Base-by-base conservation (phyloP, 2,888 invertebrate genomes). In the Drosophila recens region DNA sequence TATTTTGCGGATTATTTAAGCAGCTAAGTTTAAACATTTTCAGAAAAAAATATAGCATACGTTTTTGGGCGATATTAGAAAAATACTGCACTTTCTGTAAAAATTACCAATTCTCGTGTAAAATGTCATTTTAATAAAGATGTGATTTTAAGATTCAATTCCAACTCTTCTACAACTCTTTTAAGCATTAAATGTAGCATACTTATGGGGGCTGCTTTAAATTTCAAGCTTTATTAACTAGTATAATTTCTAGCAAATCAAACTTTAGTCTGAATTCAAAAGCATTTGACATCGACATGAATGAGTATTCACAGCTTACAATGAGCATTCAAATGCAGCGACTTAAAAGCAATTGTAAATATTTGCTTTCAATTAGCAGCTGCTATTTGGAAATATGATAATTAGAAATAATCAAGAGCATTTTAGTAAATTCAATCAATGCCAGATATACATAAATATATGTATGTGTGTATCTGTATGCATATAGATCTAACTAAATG, bases 351-450 rank as follows among this genome's bases (percentile, higher is more conserved):
- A 52, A 52, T 40, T 63, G 17, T 36, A 59, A 58, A 82, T 76
- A 82, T 75, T 82, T 82, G 68, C 45, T 61, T 86, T 72, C 56
- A 82, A 82, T 82, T 76, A 68, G 42, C 61, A 64, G 57, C 63
- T 48, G 54, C 48, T 56, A 54, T 61, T 66, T 42, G 43, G 38
- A 61, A 38, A 49, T 49, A 61, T 42, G 43, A 27, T 57, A 42
- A 49, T 45, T n/a, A 15, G 33, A 15, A 56, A 42, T 23, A 30
- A 23, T 38, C 53, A 42, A 53, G 11, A 23, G 34, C n/a, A 20
- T 34, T 20, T 61, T 49, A 13, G 27, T 20, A 63, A 70, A 71
- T 71, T 49, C 43, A 70, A 70, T 70, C 43, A 71, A 36, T 63
- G 30, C 15, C 15, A 40, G 52, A 23, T 20, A 9, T 40, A 8